These are phyloP conservation scores for Axinella damicornis DNA, from an alignment of 37 sponge, comb jelly and placozoan species.

Conservation along the genomic window DNA sequence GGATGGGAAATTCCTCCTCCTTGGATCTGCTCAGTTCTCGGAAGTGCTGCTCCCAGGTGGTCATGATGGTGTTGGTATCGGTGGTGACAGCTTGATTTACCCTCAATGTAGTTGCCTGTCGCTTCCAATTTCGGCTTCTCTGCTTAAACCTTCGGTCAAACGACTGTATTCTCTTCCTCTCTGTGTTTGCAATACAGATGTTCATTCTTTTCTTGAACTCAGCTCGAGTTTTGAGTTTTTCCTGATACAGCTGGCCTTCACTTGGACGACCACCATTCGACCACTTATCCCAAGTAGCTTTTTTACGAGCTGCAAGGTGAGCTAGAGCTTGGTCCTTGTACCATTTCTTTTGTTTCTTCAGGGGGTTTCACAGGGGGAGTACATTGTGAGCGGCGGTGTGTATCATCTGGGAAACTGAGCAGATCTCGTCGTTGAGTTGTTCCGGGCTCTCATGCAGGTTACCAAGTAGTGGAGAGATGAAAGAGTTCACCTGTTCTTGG, in stretches of 20 bases:
- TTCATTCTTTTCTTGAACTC: slow-evolving; percentile 7
- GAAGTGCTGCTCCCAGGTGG: slow-evolving; percentile 13
- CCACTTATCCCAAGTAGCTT: too few species aligned
- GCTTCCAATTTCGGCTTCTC: background rate
- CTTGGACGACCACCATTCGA: background rate
- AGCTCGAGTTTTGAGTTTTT: background rate
- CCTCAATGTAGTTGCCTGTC: background rate
- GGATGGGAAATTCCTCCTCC: background rate
- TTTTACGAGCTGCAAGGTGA: too few species aligned
- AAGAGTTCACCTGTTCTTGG: too few species aligned
- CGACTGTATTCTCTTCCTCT: background rate
- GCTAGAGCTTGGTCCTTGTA: too few species aligned
- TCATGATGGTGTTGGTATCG: background rate
- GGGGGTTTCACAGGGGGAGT: too few species aligned
- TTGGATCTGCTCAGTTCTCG: too few species aligned
- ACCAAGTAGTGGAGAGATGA: too few species aligned
- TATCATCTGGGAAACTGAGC: too few species aligned
- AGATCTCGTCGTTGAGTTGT: too few species aligned
- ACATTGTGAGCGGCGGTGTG: too few species aligned
- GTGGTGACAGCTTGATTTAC: background rate
- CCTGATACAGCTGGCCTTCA: slow-evolving; percentile 1
- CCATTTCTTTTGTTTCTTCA: too few species aligned
- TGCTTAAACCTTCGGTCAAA: slow-evolving; percentile 13
- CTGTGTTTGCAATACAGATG: background rate
- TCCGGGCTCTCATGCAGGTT: too few species aligned